Conservation (phyloP, 2,113 vertebrate species). For the Sapajus apella region DNA sequence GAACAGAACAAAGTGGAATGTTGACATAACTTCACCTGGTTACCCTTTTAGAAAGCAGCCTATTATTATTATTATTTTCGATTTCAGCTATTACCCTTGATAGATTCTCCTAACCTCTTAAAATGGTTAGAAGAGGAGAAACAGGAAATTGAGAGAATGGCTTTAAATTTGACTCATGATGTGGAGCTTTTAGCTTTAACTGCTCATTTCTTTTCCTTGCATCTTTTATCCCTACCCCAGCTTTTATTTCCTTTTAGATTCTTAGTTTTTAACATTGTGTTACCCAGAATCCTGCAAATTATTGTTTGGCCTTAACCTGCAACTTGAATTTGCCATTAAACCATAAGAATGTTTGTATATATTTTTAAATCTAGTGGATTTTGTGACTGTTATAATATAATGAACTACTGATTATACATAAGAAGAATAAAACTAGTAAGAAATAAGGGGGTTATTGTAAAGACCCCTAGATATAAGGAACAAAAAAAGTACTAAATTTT, state of each 20-base stretch:
- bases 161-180: not conserved
- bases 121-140: not conserved
- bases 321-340: not conserved
- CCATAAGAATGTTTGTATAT: not conserved
- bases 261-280: not conserved
- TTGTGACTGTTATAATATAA: not conserved
- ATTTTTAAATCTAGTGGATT: not conserved
- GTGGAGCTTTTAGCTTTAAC: not conserved
- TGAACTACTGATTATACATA: not conserved
- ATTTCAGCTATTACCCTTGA: not conserved
- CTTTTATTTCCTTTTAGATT: not conserved
- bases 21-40: not conserved
- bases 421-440: not conserved
- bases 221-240: too few species aligned
- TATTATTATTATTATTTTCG: not conserved
- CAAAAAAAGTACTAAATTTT: not conserved
- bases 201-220: not conserved
- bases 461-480: not conserved
- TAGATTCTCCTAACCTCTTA: not conserved
- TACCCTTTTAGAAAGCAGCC: not conserved
- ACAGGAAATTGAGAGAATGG: not conserved
- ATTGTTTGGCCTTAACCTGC: not conserved
- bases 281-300: not conserved
- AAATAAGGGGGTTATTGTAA: not conserved
- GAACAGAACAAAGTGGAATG: not conserved